Conservation (phyloP, 2,888 invertebrate species). For the Ecliptopera silaceata region DNA sequence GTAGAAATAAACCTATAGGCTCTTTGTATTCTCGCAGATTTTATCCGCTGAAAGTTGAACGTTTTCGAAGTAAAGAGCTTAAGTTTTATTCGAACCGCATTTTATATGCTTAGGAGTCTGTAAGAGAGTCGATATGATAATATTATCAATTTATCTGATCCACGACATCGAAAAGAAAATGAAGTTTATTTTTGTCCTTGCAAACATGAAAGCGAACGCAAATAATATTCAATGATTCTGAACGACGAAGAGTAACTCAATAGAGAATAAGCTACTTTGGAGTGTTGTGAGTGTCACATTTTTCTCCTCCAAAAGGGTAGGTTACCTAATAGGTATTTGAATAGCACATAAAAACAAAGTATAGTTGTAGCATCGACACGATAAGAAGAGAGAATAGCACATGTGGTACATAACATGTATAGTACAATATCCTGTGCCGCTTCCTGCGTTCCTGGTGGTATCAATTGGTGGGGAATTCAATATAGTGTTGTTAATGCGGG, state of each 20-base stretch:
- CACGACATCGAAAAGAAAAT: conserved; percentile 1
- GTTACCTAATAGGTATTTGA: conserved; percentile 22
- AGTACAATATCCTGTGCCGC: conserved; percentile 57
- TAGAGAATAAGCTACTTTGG: conserved; percentile 15
- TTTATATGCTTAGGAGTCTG: neutral
- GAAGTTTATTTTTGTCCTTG: conserved; percentile 6
- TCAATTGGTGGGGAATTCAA: conserved; percentile 74
- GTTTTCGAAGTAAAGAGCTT: neutral
- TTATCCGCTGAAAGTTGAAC: conserved; percentile 1
- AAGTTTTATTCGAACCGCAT: neutral
- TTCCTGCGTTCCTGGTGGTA: conserved; percentile 69
- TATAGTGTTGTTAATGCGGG: conserved; percentile 63
- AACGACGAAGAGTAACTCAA: conserved; percentile 6
- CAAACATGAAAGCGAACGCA: conserved; percentile 8
- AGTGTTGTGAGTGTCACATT: conserved; percentile 9
- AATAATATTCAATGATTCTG: conserved; percentile 11
- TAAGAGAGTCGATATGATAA: neutral
- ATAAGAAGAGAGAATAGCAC: too few relatives aligned
- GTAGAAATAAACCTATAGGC: conserved; percentile 4
- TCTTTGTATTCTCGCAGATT: conserved; percentile 9
- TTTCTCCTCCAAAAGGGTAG: conserved; percentile 15
- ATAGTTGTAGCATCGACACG: too few relatives aligned
- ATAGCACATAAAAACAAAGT: too few relatives aligned
- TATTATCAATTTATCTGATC: conserved; percentile 10
- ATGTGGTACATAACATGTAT: conserved; percentile 45